Base-by-base conservation (phyloP, 2,797 vertebrate species). In the Manis crassicaudata region DNA sequence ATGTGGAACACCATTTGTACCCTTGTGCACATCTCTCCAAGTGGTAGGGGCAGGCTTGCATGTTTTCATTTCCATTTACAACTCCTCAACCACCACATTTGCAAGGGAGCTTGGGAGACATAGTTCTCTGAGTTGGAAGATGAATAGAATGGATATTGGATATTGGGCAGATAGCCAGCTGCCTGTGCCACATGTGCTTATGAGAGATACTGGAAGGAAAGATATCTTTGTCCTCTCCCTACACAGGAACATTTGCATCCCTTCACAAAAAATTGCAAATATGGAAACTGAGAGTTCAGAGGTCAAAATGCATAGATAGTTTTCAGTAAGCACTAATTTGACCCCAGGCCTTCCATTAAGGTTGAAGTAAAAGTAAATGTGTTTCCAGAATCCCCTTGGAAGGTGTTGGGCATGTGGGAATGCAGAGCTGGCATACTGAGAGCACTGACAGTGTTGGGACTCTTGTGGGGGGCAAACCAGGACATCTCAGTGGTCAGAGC, bases 341-440 rank as follows among this genome's bases (percentile, higher is more conserved):
- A 0, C 92, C 92, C 46, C n/a, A 80, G 79, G 6, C 29, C 16
- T 52, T 72, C 62, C 88, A 62, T 90, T 86, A 72, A 95, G 65
- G 62, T 80, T 87, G 81, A 96, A 80, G 46, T 79, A 58, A 96
- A 65, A 60, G 89, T 84, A 83, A 96, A 82, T 52, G 88, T 76
- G 7, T 50, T 13, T 54, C 9, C 7, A 62, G 23, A 35, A 54
- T 67, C 17, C 7, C 11, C 18, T 18, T 29, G 13, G 54, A 50
- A 20, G 23, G 3, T 35, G 4, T 52, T 95, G 91, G 63, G 68
- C 63, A 3, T 65, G 25, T 63, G 65, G 92, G 60, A 92, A 81
- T 32, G 9, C 29, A 37, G 83, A 20, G 1, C 35, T 80, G 50
- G 92, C 92, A 35, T 20, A 2, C 83, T 11, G 43, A 85, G 60